Evolutionary conservation across 2,888 invertebrate genomes (phyloP).

Genomic region (Cerastis rubricosa): DNA sequence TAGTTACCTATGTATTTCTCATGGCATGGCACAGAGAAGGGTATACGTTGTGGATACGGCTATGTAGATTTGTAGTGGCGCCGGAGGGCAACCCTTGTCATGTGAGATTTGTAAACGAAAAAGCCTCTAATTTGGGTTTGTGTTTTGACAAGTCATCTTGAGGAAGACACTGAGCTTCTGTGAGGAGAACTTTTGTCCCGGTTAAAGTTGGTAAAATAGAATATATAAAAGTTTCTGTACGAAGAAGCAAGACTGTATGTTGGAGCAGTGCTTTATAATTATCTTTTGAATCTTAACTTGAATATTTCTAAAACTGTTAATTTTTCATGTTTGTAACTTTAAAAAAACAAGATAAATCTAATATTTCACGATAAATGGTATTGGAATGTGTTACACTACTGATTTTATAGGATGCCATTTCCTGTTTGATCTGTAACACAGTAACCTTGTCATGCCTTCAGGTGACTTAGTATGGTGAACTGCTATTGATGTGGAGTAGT

Average conservation of each 20-base stretch:
- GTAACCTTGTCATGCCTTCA: background rate
- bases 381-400: background rate
- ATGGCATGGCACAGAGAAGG: conserved; percentile 71
- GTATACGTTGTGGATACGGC: conserved; percentile 66
- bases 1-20: conserved; percentile 68
- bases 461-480: background rate
- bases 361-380: background rate
- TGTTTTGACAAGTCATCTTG: conserved; percentile 84
- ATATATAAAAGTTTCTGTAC: conserved; percentile 20
- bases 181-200: conserved; percentile 62
- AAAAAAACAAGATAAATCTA: background rate
- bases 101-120: conserved; percentile 85
- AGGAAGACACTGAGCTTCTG: conserved; percentile 72
- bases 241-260: background rate
- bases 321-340: background rate
- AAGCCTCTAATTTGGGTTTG: conserved; percentile 84
- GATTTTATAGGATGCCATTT: background rate
- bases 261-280: background rate
- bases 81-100: conserved; percentile 85
- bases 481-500: conserved; percentile 18
- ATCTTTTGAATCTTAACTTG: background rate
- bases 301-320: background rate
- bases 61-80: conserved; percentile 76
- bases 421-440: background rate
- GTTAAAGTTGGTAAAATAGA: conserved; percentile 47